Evolutionary conservation across 2,113 vertebrate species (phyloP), one percentile per base, ranked within the genome.

Genomic region (Sander lucioperca): DNA sequence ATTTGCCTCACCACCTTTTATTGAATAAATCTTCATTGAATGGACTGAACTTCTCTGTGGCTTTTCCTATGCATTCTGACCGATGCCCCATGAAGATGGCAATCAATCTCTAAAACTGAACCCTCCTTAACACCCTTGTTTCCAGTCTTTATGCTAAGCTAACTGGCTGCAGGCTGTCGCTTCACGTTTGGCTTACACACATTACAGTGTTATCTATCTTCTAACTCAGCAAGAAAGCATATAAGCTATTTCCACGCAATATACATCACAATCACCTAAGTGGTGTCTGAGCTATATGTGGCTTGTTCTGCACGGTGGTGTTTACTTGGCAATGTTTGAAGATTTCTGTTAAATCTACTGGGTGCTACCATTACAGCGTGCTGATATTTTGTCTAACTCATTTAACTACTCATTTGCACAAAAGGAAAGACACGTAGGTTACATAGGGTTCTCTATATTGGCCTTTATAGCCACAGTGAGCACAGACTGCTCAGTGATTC

Each of bases 401-500:
- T 56, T 70, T n/a, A 36, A 30, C 30, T 14, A 50, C 23, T 43
- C 6, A 10, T 58, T 21, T 66, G 45, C 59, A 16, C 15, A 36
- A 13, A 82, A 57, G 65, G 5, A 64, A 50, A 19, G 58, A 74
- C 39, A 53, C 6, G 23, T 11, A 12, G 43, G 9, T 43, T 11
- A 90, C 88, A 1, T 91, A 94, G 91, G 1, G 25, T 23, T 89
- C 4, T 94, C 92, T 18, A 64, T n/a, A 43, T n/a, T 87, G 62
- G 90, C 89, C 62, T 0, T 77, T 45, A 95, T 94, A 9, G 84
- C 80, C 39, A 79, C 74, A 18, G 91, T 94, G 81, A 95, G 84
- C 67, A 90, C 82, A 16, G 91, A 91, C 6, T 84, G 77, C 33
- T 93, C 39, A 3, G 92, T 79, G 70, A 94, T 8, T 39, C 86